Percentiles rank a stretch among this genome's conserved stretches.
Evolutionary conservation across 53 echinoderm and acorn worm species (phyloP).

Genomic region (Mesocentrotus franciscanus): DNA sequence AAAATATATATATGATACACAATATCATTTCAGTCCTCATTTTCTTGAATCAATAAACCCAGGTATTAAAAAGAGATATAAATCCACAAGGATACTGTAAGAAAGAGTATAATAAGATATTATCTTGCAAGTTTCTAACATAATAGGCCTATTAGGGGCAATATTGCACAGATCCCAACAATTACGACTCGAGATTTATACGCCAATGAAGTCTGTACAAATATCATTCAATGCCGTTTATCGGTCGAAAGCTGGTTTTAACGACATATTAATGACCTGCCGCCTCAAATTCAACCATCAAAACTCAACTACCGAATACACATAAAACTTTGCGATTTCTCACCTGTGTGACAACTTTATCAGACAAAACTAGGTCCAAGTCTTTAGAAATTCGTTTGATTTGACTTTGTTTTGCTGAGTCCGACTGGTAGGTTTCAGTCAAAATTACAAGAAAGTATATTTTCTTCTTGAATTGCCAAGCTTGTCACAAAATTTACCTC

Average conservation of each 20-base stretch:
- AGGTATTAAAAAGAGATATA: constrained; percentile 22
- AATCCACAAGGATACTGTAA: background rate
- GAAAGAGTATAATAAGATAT: constrained; percentile 17
- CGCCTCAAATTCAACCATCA: constrained; percentile 64
- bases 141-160: constrained; percentile 51
- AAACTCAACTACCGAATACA: constrained; percentile 65
- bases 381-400: background rate
- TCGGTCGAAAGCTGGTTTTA: constrained; percentile 66
- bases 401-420: background rate
- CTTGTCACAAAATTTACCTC: background rate
- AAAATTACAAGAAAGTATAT: background rate
- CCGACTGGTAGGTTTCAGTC: background rate
- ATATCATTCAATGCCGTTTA: constrained; percentile 55
- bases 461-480: background rate
- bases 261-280: constrained; percentile 64
- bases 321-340: constrained; percentile 45
- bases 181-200: constrained; percentile 65
- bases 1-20: background rate
- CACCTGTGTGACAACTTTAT: constrained; percentile 54
- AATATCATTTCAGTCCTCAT: background rate
- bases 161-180: constrained; percentile 32
- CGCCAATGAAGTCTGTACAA: constrained; percentile 32
- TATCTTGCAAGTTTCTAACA: constrained; percentile 20
- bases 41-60: constrained; percentile 7
- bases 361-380: background rate